A percentile compares a stretch with the other conserved stretches of the same genome.
phyloP scores from a whole-genome alignment of 92 coral and sea anemone genomes.

The Bergia puertoricense region DNA sequence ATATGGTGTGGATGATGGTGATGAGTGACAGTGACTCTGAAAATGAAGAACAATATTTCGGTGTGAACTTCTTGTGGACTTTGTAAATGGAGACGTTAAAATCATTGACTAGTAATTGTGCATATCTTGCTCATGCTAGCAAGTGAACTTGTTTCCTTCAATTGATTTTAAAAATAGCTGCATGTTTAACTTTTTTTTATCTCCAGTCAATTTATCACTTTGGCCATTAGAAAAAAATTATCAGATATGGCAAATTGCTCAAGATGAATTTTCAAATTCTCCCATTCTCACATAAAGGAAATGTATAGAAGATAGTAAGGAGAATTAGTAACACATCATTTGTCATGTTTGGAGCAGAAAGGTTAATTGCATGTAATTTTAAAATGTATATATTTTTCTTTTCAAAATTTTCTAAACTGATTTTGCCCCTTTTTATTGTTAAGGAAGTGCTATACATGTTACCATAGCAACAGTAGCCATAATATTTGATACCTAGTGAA shows the following conservation, averaged over 20 bases:
- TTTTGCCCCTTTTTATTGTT: constrained; percentile 16
- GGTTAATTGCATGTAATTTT: constrained; percentile 13
- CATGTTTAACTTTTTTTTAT: not conserved
- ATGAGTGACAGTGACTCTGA: constrained; percentile 1
- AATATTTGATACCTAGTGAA: constrained; percentile 10
- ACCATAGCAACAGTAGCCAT: constrained; percentile 32
- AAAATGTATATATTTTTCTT: constrained; percentile 14
- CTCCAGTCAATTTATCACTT: constrained; percentile 16
- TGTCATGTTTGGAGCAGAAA: constrained; percentile 21
- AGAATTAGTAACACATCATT: not conserved
- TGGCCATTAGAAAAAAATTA: constrained; percentile 1
- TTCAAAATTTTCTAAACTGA: constrained; percentile 15
- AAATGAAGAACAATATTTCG: constrained; percentile 7
- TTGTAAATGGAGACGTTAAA: constrained; percentile 16
- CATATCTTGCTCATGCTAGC: constrained; percentile 2
- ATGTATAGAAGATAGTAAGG: constrained; percentile 22
- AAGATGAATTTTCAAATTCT: constrained; percentile 31
- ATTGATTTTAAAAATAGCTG: not conserved
- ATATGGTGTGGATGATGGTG: constrained; percentile 10
- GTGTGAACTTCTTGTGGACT: constrained; percentile 16
- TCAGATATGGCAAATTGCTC: constrained; percentile 10
- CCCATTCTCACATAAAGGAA: constrained; percentile 9
- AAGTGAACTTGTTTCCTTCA: constrained; percentile 4
- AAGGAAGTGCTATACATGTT: constrained; percentile 31
- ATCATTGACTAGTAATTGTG: constrained; percentile 4